Percentiles rank a stretch among this genome's conserved stretches.
Evolutionary conservation across 2,797 vertebrate species (phyloP).

Genomic region (Hylomyscus alleni): DNA sequence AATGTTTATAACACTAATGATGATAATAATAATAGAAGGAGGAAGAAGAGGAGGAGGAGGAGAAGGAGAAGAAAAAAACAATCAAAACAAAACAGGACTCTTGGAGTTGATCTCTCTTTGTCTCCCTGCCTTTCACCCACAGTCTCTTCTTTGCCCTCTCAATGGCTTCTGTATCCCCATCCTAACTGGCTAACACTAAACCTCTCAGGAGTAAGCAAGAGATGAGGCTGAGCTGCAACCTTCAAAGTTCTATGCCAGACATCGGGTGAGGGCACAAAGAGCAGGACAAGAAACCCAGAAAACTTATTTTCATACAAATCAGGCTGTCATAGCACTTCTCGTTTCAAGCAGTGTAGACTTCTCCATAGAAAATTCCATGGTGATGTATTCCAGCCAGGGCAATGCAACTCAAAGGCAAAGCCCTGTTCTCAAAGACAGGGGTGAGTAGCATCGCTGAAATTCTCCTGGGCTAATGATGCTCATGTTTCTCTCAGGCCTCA

Average conservation of each 20-base stretch:
- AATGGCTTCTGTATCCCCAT: neutral
- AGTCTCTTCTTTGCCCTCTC: neutral
- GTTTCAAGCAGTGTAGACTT: neutral
- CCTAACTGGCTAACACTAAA: neutral
- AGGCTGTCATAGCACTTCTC: neutral
- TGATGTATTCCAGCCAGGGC: fast-evolving
- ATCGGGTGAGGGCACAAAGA: neutral
- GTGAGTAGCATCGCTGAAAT: neutral
- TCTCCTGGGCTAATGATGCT: neutral
- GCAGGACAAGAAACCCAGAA: neutral
- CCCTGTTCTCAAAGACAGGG: fast-evolving
- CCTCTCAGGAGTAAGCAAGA: neutral
- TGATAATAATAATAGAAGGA: neutral
- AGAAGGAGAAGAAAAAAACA: neutral
- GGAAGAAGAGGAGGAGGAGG: neutral
- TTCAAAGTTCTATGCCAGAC: neutral
- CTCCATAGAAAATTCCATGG: neutral
- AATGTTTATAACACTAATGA: neutral
- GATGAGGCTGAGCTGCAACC: neutral
- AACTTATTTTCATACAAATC: neutral
- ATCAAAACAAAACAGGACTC: neutral
- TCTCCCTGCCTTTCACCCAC: neutral
- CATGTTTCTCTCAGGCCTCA: neutral
- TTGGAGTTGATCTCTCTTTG: neutral
- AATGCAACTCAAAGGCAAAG: neutral